Percentiles rank a stretch among this genome's conserved stretches.
These are phyloP conservation scores for Desmodus rotundus DNA, from an alignment of 2,113 vertebrate species.

Conservation along the genomic window DNA sequence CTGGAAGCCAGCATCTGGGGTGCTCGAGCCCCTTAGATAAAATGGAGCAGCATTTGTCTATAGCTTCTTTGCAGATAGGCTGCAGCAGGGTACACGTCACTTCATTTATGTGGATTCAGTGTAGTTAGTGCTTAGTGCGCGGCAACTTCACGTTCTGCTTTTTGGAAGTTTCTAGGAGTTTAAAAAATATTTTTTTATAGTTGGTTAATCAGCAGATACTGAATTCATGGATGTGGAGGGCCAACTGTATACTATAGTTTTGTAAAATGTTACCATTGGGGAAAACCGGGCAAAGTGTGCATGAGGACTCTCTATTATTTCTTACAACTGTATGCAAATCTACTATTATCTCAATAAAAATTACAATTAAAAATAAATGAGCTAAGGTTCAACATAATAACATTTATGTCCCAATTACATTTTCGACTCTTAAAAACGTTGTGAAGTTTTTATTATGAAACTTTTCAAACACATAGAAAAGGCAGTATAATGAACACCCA, in stretches of 20 bases:
- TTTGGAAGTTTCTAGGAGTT: neutral
- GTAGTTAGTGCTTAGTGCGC: neutral
- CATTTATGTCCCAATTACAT: neutral
- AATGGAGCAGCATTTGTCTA: too few relatives aligned
- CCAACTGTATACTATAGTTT: neutral
- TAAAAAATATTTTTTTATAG: neutral
- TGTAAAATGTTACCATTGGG: neutral
- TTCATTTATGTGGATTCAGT: neutral
- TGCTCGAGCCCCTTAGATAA: neutral
- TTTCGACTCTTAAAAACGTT: neutral
- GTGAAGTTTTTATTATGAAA: neutral
- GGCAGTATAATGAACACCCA: neutral
- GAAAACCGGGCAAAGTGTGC: neutral
- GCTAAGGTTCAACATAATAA: neutral
- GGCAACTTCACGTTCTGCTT: neutral
- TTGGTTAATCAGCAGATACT: neutral
- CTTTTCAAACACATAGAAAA: neutral
- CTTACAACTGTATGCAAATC: neutral
- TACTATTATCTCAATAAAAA: neutral
- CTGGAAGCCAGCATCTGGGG: neutral
- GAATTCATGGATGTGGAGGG: neutral
- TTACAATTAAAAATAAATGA: slow-evolving; percentile 23
- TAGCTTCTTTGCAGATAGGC: neutral
- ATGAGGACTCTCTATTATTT: neutral
- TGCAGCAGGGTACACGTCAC: neutral